Percentiles rank a stretch among this genome's conserved stretches.
phyloP scores from a whole-genome alignment of 1,140 invertebrate species.

The Rhyacophila brunnea region DNA sequence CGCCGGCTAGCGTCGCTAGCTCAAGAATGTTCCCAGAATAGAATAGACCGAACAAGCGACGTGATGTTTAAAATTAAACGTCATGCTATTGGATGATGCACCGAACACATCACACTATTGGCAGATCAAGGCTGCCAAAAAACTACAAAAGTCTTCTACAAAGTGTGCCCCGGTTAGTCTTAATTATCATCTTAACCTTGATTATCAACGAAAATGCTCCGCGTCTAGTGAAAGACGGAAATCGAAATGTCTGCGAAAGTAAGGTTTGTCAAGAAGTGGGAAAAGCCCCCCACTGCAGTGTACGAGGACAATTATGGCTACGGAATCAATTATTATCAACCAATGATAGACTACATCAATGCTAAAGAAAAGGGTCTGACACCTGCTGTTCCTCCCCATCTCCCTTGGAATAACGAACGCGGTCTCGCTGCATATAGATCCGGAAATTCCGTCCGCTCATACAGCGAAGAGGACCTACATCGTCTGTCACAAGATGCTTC shows the following conservation, averaged over 20 bases:
- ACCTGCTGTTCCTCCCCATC: conserved; percentile 57
- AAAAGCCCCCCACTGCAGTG: conserved; percentile 62
- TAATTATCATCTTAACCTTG: conserved; percentile 11
- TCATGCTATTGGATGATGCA: conserved; percentile 6
- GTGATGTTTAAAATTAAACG: conserved; percentile 8
- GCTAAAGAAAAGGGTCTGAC: conserved; percentile 51
- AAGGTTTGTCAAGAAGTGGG: conserved; percentile 42
- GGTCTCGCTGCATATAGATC: conserved; percentile 60
- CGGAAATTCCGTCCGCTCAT: conserved; percentile 57
- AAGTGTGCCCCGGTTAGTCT: conserved; percentile 13
- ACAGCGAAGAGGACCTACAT: conserved; percentile 62
- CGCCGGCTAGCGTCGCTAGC: conserved; percentile 15
- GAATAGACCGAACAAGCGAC: conserved; percentile 14
- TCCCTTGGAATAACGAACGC: conserved; percentile 73
- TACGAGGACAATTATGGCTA: conserved; percentile 79
- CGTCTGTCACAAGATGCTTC: conserved; percentile 63
- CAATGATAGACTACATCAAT: conserved; percentile 80
- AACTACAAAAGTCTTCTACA: conserved; percentile 42
- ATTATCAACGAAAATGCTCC: not conserved
- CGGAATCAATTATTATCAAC: conserved; percentile 78
- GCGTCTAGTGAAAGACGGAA: not conserved
- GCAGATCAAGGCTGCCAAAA: conserved; percentile 43
- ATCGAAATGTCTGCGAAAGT: conserved; percentile 12
- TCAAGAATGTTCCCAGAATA: conserved; percentile 25
- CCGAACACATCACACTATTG: conserved; percentile 35